Percentiles rank a stretch among this genome's conserved stretches.
phyloP scores from a whole-genome alignment of 2,113 vertebrate species.

The Electrona antarctica region DNA sequence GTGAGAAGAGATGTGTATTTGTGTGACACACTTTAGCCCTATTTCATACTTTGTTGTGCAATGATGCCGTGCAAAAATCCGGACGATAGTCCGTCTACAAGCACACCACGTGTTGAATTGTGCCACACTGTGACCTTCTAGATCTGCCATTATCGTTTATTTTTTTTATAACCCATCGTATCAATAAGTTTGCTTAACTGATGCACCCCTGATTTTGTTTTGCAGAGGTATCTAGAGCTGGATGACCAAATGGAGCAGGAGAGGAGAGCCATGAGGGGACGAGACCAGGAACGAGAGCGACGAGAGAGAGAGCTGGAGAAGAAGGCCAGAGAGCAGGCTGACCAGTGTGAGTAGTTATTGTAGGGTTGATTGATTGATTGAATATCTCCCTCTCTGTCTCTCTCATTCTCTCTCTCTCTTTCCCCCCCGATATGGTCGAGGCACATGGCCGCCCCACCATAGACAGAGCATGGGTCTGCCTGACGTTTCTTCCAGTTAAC shows the following conservation, averaged over 20 bases:
- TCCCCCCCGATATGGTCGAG: not conserved
- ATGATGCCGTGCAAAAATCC: no score
- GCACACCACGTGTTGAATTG: no score
- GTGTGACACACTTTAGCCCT: not conserved
- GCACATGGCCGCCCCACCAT: no score
- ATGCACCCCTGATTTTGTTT: no score
- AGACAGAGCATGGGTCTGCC: not conserved
- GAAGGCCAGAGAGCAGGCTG: slow-evolving; percentile 80
- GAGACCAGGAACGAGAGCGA: slow-evolving; percentile 76
- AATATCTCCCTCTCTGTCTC: not conserved
- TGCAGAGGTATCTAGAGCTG: slow-evolving; percentile 76
- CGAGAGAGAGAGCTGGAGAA: slow-evolving; percentile 76
- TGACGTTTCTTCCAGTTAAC: not conserved
- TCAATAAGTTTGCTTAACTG: no score
- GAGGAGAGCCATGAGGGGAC: slow-evolving; percentile 70
- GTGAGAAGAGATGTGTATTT: not conserved
- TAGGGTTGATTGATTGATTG: not conserved
- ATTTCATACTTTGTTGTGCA: no score
- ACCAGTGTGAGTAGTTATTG: slow-evolving; percentile 71
- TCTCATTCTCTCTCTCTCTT: no score
- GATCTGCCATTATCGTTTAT: no score
- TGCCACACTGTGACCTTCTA: no score
- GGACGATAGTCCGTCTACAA: no score
- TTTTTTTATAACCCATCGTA: no score
- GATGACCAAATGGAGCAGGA: slow-evolving; percentile 82